phyloP scores from a whole-genome alignment of 2,113 vertebrate genomes.

The Candoia aspera region DNA sequence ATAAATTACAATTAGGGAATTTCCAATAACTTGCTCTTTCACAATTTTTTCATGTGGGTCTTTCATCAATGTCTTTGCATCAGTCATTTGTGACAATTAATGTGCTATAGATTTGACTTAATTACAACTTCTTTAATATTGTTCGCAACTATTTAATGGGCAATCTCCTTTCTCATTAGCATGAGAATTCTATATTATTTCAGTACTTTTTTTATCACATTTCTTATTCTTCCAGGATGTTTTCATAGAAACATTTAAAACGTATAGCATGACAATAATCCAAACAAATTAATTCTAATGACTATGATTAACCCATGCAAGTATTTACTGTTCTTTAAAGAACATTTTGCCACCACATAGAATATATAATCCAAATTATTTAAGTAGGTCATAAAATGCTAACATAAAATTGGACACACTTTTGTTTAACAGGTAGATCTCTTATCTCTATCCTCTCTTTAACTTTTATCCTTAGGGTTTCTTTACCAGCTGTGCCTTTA shows the following conservation, averaged over 20 bases:
- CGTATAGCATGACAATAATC: no score
- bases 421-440: neutral
- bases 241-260: no score
- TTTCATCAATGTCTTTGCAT: no score
- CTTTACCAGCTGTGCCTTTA: neutral
- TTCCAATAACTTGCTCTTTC: neutral
- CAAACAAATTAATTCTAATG: neutral
- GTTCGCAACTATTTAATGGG: neutral
- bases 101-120: neutral
- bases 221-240: no score
- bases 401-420: neutral
- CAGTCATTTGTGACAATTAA: neutral
- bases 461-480: neutral
- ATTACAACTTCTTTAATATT: neutral
- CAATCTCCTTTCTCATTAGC: neutral
- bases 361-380: neutral
- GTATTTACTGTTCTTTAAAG: neutral
- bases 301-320: no score
- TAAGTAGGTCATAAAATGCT: neutral
- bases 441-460: neutral
- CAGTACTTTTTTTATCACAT: no score
- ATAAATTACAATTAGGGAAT: constrained; percentile 31
- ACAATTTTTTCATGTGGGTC: neutral
- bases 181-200: neutral
- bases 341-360: neutral